Base-by-base conservation (phyloP, 2,797 vertebrate species). In the Catostomus latipinnis region DNA sequence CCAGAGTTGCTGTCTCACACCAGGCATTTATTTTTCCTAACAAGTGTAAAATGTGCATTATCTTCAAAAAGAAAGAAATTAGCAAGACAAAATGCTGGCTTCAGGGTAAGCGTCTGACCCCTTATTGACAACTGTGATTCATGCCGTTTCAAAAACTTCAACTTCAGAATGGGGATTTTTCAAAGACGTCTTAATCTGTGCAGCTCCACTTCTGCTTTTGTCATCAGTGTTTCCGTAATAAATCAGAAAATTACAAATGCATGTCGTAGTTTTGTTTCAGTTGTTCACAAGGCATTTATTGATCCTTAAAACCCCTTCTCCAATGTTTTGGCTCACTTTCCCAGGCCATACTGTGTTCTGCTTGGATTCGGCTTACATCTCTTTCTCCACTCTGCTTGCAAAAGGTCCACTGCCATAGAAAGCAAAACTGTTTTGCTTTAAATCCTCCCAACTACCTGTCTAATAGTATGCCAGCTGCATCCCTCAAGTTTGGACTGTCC, bases 381-480 rank as follows among this genome's bases (percentile, higher is more conserved):
- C 48, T 74, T 57, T 71, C 22, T 48, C 16, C 16, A 46, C 8
- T 88, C 81, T 65, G 22, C 85, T 88, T 77, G 84, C 83, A 56
- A 78, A 57, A 77, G 49, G 43, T 79, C 54, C 6, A 75, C 58
- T 72, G 88, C 75, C 73, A 88, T 87, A 90, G 82, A 86, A 85
- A 72, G 63, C 13, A 7, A 69, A 34, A 81, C 63, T 68, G 62
- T 65, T 66, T 67, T 71, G 18, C 62, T 81, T 83, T 92, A 87
- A 90, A 90, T 91, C 87, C 88, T 82, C 84, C 10, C 61, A 91
- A 90, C 82, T 88, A 90, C 88, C 86, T 89, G 88, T 87, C 85
- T 89, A 85, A 88, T 89, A 78, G 83, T 56, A 9, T 18, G 83
- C 88, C 87, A 87, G 84, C 82, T 76, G 50, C 67, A 77, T 85